These are phyloP conservation scores for Drosophila helvetica DNA, from an alignment of 2,888 invertebrate species.

Conservation along the genomic window DNA sequence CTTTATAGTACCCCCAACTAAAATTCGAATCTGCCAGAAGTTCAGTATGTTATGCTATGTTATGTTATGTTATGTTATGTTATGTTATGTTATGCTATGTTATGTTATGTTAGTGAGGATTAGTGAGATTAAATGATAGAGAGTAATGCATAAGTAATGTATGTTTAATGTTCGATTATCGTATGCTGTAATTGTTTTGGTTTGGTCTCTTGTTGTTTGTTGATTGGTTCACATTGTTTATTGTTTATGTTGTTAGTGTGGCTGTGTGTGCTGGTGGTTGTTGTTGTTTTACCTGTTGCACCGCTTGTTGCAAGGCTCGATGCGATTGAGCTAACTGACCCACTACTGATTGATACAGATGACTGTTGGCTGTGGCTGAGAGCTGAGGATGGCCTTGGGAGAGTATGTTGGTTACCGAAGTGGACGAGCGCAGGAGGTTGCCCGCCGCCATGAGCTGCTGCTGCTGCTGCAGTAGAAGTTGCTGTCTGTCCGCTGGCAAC, in stretches of 20 bases:
- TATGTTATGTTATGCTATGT: background rate
- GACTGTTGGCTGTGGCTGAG: conserved; percentile 87
- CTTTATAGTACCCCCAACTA: too few relatives aligned
- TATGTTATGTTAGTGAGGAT: conserved; percentile 9
- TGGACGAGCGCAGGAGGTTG: conserved; percentile 84
- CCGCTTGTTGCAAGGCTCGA: conserved; percentile 85
- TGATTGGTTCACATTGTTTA: conserved; percentile 32
- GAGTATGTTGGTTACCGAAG: conserved; percentile 84
- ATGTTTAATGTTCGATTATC: background rate
- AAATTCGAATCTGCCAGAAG: too few relatives aligned
- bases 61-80: conserved; percentile 2
- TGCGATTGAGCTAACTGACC: conserved; percentile 88
- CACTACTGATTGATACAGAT: conserved; percentile 85
- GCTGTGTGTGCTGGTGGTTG: conserved; percentile 23
- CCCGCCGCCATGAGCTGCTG: conserved; percentile 83
- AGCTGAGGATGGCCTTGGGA: conserved; percentile 90
- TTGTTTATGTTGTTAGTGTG: conserved; percentile 23
- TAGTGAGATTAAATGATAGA: background rate
- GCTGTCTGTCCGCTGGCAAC: conserved; percentile 88
- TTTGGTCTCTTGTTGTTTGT: conserved; percentile 25
- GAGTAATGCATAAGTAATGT: background rate
- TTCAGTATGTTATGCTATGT: too few relatives aligned
- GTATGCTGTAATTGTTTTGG: conserved; percentile 1
- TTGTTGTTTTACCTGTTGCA: conserved; percentile 83
- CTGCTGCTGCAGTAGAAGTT: conserved; percentile 83